Evolutionary conservation across 2,113 vertebrate species (phyloP).

Genomic region (Anhinga rufa): DNA sequence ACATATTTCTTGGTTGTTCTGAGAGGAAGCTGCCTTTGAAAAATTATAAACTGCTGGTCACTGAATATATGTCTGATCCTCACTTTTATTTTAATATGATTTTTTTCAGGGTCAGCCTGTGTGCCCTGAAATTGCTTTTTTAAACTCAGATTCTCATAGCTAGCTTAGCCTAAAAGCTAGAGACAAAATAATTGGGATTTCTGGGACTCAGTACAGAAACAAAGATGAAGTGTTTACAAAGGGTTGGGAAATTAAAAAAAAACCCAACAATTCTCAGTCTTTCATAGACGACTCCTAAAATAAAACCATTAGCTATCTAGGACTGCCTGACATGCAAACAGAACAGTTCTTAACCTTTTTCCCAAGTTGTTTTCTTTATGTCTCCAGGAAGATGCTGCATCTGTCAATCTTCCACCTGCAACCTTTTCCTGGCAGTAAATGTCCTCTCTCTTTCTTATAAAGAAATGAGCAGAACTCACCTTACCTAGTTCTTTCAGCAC

Average conservation of each 20-base stretch:
- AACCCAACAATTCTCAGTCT: background rate
- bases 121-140: background rate
- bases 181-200: background rate
- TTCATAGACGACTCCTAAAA: background rate
- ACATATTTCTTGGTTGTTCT: background rate
- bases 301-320: background rate
- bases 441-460: background rate
- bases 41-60: background rate
- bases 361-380: background rate
- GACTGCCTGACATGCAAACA: background rate
- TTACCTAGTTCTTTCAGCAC: background rate
- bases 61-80: background rate
- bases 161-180: background rate
- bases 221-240: background rate
- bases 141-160: background rate
- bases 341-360: background rate
- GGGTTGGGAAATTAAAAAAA: background rate
- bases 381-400: background rate
- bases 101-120: background rate
- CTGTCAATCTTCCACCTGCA: background rate
- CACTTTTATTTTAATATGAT: background rate
- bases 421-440: background rate
- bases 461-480: background rate
- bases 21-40: background rate
- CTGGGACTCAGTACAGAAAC: background rate